Evolutionary conservation across 2,888 invertebrate genomes (phyloP).

Genomic region (Nemotelus nigrinus): DNA sequence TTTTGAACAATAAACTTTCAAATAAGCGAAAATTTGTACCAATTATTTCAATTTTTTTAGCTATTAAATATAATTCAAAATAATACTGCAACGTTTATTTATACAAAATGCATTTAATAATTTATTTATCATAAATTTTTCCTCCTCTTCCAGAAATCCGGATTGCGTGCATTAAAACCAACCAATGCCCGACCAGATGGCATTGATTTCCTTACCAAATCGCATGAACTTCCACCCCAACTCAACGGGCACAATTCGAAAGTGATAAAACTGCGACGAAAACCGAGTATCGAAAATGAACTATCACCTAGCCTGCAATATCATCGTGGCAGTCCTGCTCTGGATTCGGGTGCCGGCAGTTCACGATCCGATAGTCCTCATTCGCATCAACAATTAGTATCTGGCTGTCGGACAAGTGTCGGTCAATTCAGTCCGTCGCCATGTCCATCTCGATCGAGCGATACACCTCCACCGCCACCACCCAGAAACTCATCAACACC

Average conservation of each 20-base stretch:
- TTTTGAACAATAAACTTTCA: too few relatives aligned
- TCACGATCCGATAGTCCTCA: constrained; percentile 91
- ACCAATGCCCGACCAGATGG: constrained; percentile 60
- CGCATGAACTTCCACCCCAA: constrained; percentile 61
- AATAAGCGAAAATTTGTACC: too few relatives aligned
- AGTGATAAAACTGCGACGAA: constrained; percentile 79
- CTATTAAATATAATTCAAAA: too few relatives aligned
- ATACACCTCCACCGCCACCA: constrained; percentile 75
- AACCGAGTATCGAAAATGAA: constrained; percentile 89
- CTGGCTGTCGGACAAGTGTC: constrained; percentile 65
- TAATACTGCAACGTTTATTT: too few relatives aligned
- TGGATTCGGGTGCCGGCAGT: constrained; percentile 88
- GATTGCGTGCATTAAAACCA: constrained; percentile 61
- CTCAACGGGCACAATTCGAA: constrained; percentile 64
- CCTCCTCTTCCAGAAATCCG: constrained; percentile 58
- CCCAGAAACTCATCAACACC: constrained; percentile 79
- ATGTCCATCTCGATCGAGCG: constrained; percentile 68
- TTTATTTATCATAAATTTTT: background rate
- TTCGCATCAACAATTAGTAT: constrained; percentile 72
- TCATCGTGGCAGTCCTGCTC: constrained; percentile 84
- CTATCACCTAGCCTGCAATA: constrained; percentile 67
- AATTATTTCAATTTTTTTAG: too few relatives aligned
- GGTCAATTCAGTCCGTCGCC: constrained; percentile 68
- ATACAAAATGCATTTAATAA: background rate
- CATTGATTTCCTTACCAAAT: constrained; percentile 59